phyloP scores from a whole-genome alignment of 2,888 invertebrate genomes.

The Himalopsyche tibetana region DNA sequence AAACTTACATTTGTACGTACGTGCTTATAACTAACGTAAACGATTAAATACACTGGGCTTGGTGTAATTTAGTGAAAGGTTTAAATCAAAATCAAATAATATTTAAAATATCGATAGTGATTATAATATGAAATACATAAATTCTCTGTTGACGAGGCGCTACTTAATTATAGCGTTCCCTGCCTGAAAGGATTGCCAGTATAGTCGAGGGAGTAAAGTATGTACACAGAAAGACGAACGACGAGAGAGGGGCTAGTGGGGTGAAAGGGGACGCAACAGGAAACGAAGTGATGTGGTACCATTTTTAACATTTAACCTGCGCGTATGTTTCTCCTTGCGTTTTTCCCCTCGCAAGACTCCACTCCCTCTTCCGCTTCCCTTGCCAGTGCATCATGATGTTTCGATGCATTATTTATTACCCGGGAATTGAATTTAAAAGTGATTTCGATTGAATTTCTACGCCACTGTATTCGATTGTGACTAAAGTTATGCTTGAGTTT shows the following conservation, averaged over 20 bases:
- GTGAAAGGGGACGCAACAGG: conserved; percentile 65
- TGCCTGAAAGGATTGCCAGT: conserved; percentile 28
- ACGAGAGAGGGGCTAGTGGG: conserved; percentile 52
- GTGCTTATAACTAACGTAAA: no score
- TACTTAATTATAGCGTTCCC: conserved; percentile 23
- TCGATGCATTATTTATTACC: conserved; percentile 24
- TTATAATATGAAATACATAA: no score
- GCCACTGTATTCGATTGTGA: neutral
- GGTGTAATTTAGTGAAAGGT: no score
- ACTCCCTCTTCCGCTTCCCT: neutral
- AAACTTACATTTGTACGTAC: no score
- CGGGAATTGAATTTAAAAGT: conserved; percentile 7
- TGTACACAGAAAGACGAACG: conserved; percentile 53
- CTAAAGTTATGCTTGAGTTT: neutral
- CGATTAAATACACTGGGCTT: no score
- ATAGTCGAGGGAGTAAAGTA: conserved; percentile 15
- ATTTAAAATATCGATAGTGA: no score
- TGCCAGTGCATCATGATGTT: conserved; percentile 1
- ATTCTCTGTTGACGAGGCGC: conserved; percentile 43
- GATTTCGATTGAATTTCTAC: neutral
- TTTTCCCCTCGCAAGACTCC: neutral
- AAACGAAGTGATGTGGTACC: conserved; percentile 55
- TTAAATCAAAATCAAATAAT: no score
- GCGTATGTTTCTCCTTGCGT: conserved; percentile 47
- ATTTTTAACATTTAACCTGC: conserved; percentile 64